Base-by-base conservation (phyloP, 2,797 vertebrate genomes). In the Staurois parvus region DNA sequence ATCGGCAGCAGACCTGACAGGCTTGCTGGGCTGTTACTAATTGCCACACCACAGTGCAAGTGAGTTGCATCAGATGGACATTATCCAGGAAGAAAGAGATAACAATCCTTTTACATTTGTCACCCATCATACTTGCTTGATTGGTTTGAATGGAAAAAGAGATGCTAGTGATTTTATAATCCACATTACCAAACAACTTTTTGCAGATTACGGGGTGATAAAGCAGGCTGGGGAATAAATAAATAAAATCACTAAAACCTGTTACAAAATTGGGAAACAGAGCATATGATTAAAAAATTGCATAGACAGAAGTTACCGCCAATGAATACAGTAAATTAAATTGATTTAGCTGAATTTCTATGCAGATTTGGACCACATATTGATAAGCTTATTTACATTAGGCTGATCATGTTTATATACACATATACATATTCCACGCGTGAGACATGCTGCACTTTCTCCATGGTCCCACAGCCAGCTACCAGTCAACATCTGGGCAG, bases 11-110 rank as follows among this genome's bases (percentile, higher is more conserved):
- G 91, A 90, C 40, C 84, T 90, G 88, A 91, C 87, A 85, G 88
- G 91, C 91, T 90, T 88, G 89, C 88, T 91, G 84, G 89, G 88
- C 88, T 84, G 91, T 90, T 88, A 92, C 15, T 92, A 91, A 93
- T 89, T 90, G 88, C 89, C 90, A 90, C 89, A 89, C 90, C 85
- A 82, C 86, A 90, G 87, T 89, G 90, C 90, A 70, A 89, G 87
- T 80, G 40, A 2, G 9, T 83, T 78, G 4, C 73, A 76, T 74
- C 75, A 37, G 29, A 56, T 26, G 21, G n/a, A 73, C 2, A 64
- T 52, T 84, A 85, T 84, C 79, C 74, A 86, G 52, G 72, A 90
- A 81, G 70, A 77, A 45, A 52, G 48, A 88, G 76, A 88, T 40
- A 68, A 80, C 87, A 76, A n/a, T 84, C 88, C 88, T 88, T 72